Base-by-base conservation (phyloP, 2,113 vertebrate species). In the Marmota monax region DNA sequence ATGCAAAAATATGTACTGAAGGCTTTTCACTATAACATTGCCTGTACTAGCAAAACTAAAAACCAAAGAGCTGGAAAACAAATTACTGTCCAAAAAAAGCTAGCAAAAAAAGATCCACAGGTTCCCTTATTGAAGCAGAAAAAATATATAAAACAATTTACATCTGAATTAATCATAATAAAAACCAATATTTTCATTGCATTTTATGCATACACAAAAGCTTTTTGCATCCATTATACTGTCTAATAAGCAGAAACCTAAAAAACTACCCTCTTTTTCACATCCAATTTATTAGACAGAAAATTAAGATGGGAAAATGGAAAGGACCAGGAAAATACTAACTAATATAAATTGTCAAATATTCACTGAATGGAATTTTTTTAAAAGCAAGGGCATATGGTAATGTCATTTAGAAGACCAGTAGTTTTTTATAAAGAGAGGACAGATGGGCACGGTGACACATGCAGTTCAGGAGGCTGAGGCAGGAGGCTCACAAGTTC, bases 1-100 rank as follows among this genome's bases (percentile, higher is more conserved):
- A 88, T n/a, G 18, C 34, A 90, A 96, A 70, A 84, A n/a, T 37
- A 93, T 48, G n/a, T 77, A 63, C 18, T 93, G 10, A 27, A 88
- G 11, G 32, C n/a, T 91, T 90, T 90, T 92, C 39, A 42, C 23
- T 77, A n/a, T 48, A 78, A 53, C 56, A 45, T 1, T 58, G 11
- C 22, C 76, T 84, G 0, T 74, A 88, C 34, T 53, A 61, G 78
- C 48, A 96, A 78, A 84, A 70, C 56, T 79, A 5, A 85, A 85
- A 94, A 73, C 17, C 14, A 84, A 92, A 88, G 82, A 67, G 25
- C 42, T 90, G 56, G 45, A 86, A 84, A 42, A 25, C 58, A 93
- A 93, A 80, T 51, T 48, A 86, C 3, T 70, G 65, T 17, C 53
- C 27, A 72, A 56, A 12, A 84, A 37, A 58, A 73, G n/a, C 16